Base-by-base conservation (phyloP, 2,797 vertebrate genomes). In the Cryptoblepharus egeriae region DNA sequence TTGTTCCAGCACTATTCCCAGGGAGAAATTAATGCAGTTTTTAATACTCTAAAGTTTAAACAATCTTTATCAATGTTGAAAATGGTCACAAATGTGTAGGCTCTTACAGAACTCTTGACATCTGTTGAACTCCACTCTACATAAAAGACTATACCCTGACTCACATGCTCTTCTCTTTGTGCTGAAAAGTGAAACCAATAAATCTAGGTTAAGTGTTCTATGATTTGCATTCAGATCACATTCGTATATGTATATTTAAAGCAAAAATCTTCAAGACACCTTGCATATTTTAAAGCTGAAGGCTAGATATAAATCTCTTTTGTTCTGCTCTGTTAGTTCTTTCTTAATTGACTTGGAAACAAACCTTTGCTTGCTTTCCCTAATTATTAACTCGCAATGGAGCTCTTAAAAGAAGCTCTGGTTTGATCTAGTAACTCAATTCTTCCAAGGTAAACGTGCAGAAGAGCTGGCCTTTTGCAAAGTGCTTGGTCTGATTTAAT, bases 341-440 rank as follows among this genome's bases (percentile, higher is more conserved):
- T 35, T 73, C 61, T 68, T 79, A 79, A 84, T 74, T 79, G 82
- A 75, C 70, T 79, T 79, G 77, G 77, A 84, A 84, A 84, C 72
- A 84, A 84, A 84, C 52, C 77, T 75, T 75, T 79, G 77, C 70
- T 84, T 74, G 55, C 76, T 79, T 79, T 79, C 5, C 82, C 30
- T 79, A 74, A 74, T 84, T 73, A 68, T 79, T 58, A 79, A 60
- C 61, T 79, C 77, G 75, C 64, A 67, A 84, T 79, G 45, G 58
- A 49, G 10, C 64, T 64, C 60, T 71, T 45, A 37, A 39, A 79
- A 84, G 70, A 39, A 60, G 39, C 70, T 79, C 30, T 68, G 26
- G 42, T 79, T 84, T 68, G 52, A 68, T 49, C 77, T 84, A 79
- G 55, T 57, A 58, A 35, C 63, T 58, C 57, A 55, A 35, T 65